These are phyloP conservation scores for Tenthredo scrophulariae DNA, from an alignment of 2,888 invertebrate genomes.

Conservation along the genomic window DNA sequence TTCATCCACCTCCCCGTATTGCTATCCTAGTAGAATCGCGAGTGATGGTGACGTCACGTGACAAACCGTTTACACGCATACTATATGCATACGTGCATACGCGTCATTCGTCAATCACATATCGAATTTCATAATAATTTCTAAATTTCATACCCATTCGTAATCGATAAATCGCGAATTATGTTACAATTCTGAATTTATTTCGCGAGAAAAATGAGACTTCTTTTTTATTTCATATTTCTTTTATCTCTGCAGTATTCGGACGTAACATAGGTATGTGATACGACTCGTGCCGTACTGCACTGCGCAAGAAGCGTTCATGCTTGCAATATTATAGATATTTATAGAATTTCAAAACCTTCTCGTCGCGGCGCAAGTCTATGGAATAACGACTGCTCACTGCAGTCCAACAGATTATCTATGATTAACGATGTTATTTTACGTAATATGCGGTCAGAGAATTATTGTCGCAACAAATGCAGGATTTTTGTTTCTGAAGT, in stretches of 20 bases:
- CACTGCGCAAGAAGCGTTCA: not conserved
- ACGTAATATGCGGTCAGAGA: not conserved
- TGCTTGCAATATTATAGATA: not conserved
- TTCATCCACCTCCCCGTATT: constrained; percentile 70
- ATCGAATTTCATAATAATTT: too few species aligned
- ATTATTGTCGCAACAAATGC: too few species aligned
- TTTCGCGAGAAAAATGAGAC: not conserved
- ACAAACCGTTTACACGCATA: not conserved
- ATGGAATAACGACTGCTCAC: not conserved
- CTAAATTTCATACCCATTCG: not conserved
- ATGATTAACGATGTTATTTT: not conserved
- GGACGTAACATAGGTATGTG: not conserved
- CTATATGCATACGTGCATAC: not conserved
- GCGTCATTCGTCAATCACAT: not conserved
- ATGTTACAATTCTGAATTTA: not conserved
- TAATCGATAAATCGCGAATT: not conserved
- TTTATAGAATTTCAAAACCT: not conserved
- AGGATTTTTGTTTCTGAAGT: too few species aligned
- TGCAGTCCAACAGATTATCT: not conserved
- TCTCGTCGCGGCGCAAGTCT: not conserved
- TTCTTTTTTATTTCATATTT: not conserved
- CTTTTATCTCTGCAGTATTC: too few species aligned
- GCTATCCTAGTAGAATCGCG: constrained; percentile 72
- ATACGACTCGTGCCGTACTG: not conserved
- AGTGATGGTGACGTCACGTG: constrained; percentile 72